These are phyloP conservation scores for Luidia sarsii DNA, from an alignment of 53 echinoderm and acorn worm genomes.

Conservation along the genomic window DNA sequence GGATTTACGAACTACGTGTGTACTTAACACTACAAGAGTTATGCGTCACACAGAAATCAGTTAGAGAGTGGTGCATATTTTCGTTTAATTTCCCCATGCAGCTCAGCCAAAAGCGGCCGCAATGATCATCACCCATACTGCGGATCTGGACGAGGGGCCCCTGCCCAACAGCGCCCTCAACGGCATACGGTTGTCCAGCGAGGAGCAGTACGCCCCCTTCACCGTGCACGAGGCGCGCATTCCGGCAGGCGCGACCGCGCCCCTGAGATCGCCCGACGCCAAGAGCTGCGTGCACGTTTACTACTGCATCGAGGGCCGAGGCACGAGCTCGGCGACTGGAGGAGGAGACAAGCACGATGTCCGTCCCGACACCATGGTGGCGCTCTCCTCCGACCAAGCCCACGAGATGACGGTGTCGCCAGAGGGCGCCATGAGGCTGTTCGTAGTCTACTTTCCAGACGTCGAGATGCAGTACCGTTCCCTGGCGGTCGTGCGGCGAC, in stretches of 20 bases:
- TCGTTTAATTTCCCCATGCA: background rate
- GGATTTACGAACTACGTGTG: too few species aligned
- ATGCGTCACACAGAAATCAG: background rate
- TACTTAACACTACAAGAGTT: too few species aligned
- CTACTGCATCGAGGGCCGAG: slow-evolving; percentile 40
- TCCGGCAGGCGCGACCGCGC: slow-evolving; percentile 4
- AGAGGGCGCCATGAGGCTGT: slow-evolving; percentile 29
- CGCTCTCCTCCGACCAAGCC: slow-evolving; percentile 35
- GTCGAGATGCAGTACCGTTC: background rate
- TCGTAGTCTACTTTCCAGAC: slow-evolving; percentile 42
- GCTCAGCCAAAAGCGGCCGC: background rate
- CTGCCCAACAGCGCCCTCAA: slow-evolving; percentile 42
- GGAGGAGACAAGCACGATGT: background rate
- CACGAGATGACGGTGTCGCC: slow-evolving; percentile 36
- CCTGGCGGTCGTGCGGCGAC: slow-evolving; percentile 4
- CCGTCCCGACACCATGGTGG: slow-evolving; percentile 14
- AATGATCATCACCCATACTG: slow-evolving; percentile 23
- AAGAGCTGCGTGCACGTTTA: slow-evolving; percentile 20
- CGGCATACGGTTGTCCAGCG: slow-evolving; percentile 3
- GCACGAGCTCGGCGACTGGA: background rate
- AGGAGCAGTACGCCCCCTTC: background rate
- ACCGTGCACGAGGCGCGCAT: slow-evolving; percentile 38
- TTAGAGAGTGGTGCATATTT: background rate
- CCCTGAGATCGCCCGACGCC: slow-evolving; percentile 20
- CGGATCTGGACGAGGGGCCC: background rate